phyloP scores from a whole-genome alignment of 2,888 invertebrate species.

The Tigriopus californicus region DNA sequence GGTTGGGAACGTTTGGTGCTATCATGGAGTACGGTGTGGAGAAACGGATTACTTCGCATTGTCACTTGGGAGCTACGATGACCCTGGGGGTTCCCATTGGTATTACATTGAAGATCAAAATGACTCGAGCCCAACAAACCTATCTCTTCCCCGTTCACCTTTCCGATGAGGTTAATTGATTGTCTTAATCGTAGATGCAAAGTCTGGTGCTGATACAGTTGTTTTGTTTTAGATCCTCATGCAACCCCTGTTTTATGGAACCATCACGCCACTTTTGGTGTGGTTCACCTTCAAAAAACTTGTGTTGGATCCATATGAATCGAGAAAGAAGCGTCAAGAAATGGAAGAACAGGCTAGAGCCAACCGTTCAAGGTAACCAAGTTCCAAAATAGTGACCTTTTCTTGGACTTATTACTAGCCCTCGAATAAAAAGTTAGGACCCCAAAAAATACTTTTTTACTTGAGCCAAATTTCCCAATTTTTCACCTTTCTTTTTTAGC shows the following conservation, averaged over 20 bases:
- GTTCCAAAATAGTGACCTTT: too few relatives aligned
- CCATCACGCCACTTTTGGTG: slow-evolving; percentile 60
- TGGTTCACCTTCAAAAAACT: slow-evolving; percentile 65
- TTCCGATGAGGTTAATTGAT: slow-evolving; percentile 46
- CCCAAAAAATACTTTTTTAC: too few relatives aligned
- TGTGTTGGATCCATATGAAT: slow-evolving; percentile 61
- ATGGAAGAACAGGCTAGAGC: slow-evolving; percentile 52
- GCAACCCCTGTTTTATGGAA: slow-evolving; percentile 79
- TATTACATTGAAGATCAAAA: slow-evolving; percentile 66
- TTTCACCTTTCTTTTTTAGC: too few relatives aligned
- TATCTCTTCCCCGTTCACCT: slow-evolving; percentile 74
- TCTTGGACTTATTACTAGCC: too few relatives aligned
- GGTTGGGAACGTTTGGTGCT: slow-evolving; percentile 67
- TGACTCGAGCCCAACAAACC: slow-evolving; percentile 66
- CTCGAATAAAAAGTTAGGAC: too few relatives aligned
- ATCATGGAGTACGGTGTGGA: slow-evolving; percentile 77
- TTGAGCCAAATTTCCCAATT: too few relatives aligned
- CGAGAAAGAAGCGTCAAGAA: slow-evolving; percentile 54
- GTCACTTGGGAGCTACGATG: slow-evolving; percentile 63
- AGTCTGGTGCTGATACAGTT: neutral
- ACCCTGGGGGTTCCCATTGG: slow-evolving; percentile 68
- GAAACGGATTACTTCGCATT: slow-evolving; percentile 77
- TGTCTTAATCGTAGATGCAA: neutral
- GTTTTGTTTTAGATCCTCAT: slow-evolving; percentile 39
- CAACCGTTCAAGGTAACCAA: neutral